Conservation (phyloP, 2,888 invertebrate genomes). For the Cerastis rubricosa region DNA sequence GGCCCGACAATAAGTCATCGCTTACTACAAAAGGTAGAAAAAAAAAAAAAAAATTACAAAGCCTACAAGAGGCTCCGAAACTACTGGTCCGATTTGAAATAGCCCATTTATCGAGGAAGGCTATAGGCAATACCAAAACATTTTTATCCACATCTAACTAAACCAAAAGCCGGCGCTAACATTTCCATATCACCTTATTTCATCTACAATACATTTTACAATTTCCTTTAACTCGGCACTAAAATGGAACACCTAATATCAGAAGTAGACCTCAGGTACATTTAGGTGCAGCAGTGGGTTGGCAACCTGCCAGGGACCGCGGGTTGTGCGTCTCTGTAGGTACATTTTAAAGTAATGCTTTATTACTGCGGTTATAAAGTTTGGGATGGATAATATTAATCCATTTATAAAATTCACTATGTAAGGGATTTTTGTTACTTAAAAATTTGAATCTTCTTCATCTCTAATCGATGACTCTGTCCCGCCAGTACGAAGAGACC, state of each 20-base stretch:
- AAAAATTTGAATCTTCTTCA: too few species aligned
- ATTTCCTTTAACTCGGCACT: slow-evolving; percentile 19
- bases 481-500: too few species aligned
- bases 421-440: too few species aligned
- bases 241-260: slow-evolving; percentile 12
- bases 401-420: too few species aligned
- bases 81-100: too few species aligned
- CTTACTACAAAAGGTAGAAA: too few species aligned
- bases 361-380: slow-evolving; percentile 7
- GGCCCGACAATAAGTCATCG: too few species aligned
- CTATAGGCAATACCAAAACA: neutral
- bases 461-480: too few species aligned
- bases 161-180: neutral
- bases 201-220: neutral
- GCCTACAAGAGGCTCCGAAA: too few species aligned
- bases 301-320: slow-evolving; percentile 45
- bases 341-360: slow-evolving; percentile 18
- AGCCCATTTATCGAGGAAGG: too few species aligned
- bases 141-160: too few species aligned
- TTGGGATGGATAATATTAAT: neutral
- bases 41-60: too few species aligned
- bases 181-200: neutral
- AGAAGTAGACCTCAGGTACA: slow-evolving; percentile 25
- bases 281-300: neutral
- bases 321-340: neutral